These are phyloP conservation scores for Dicerorhinus sumatrensis DNA, from an alignment of 2,113 vertebrate species.

Conservation along the genomic window DNA sequence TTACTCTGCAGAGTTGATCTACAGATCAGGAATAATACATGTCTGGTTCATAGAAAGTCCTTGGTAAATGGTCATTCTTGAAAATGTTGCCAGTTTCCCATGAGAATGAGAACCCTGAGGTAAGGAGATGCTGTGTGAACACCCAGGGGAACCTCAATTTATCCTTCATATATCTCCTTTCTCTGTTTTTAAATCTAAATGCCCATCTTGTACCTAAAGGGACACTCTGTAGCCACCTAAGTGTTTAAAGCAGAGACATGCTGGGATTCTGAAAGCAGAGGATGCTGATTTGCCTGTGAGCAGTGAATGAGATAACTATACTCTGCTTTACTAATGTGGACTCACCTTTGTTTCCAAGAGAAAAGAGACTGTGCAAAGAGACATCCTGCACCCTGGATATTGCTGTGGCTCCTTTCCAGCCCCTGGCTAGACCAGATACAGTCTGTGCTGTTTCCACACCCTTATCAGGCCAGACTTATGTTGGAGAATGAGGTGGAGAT, in stretches of 20 bases:
- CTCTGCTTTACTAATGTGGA: not conserved
- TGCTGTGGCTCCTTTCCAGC: not conserved
- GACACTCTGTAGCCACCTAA: not conserved
- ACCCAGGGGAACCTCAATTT: not conserved
- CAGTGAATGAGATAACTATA: not conserved
- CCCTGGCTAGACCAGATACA: not conserved
- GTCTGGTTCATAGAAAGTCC: not conserved
- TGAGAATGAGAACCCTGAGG: not conserved
- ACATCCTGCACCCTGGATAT: not conserved
- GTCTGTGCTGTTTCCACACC: not conserved
- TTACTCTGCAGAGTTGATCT: not conserved
- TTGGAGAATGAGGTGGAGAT: not conserved
- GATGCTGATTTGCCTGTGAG: not conserved
- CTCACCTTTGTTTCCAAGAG: not conserved
- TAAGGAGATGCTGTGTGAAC: not conserved
- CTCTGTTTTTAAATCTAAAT: conserved; percentile 21
- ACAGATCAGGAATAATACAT: not conserved
- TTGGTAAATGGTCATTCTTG: not conserved
- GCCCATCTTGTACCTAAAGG: not conserved
- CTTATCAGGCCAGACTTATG: not conserved
- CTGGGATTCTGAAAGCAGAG: not conserved
- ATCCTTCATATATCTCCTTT: not conserved
- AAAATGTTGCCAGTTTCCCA: not conserved
- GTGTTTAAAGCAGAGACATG: not conserved
- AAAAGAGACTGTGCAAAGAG: not conserved